Conservation (phyloP, 2,888 invertebrate genomes). For the Acleris sparsana region DNA sequence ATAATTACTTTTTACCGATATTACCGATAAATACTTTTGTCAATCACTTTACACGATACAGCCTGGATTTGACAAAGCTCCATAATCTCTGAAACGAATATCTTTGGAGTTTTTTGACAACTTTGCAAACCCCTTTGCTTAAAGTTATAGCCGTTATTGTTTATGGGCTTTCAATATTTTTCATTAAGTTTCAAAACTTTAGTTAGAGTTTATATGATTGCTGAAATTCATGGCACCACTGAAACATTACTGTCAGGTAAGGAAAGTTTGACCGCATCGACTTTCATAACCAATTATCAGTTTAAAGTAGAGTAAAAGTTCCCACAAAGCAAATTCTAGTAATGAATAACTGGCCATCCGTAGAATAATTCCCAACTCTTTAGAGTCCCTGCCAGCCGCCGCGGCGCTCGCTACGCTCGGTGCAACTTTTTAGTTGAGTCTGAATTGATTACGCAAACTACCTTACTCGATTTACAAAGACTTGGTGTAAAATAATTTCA, state of each 20-base stretch:
- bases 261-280: background rate
- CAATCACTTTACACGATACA: too few species aligned
- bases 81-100: too few species aligned
- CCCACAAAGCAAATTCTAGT: background rate
- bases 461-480: slow-evolving; percentile 39
- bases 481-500: slow-evolving; percentile 20
- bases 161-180: background rate
- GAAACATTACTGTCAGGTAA: too few species aligned
- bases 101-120: too few species aligned
- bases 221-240: too few species aligned
- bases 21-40: too few species aligned
- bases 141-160: too few species aligned
- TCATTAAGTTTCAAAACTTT: slow-evolving; percentile 1
- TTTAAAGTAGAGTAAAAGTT: too few species aligned
- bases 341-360: slow-evolving; percentile 3
- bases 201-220: too few species aligned
- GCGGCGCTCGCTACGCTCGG: slow-evolving; percentile 33
- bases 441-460: slow-evolving; percentile 43
- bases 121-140: too few species aligned
- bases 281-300: background rate
- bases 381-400: slow-evolving; percentile 25
- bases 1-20: too few species aligned
- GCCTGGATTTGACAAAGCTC: too few species aligned
- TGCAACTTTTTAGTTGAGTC: slow-evolving; percentile 38
- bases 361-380: slow-evolving; percentile 11